A percentile compares a stretch with the other conserved stretches of the same genome.
These are phyloP conservation scores for Morone saxatilis DNA, from an alignment of 2,113 vertebrate genomes.

Conservation along the genomic window DNA sequence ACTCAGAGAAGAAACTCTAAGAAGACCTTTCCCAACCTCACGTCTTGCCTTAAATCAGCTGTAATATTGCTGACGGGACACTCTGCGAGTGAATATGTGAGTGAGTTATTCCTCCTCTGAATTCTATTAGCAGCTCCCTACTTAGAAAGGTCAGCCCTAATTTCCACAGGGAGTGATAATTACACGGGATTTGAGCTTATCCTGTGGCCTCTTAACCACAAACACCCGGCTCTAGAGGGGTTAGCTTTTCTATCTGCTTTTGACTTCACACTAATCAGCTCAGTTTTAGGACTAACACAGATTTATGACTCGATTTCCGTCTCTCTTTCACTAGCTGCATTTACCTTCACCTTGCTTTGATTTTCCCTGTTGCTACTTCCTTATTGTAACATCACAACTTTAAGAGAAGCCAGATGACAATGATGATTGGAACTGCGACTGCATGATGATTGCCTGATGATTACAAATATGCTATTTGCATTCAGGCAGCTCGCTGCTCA, in stretches of 20 bases:
- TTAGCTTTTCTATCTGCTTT: conserved; percentile 18
- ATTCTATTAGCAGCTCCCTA: conserved; percentile 64
- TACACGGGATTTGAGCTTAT: conserved; percentile 54
- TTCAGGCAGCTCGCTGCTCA: conserved; percentile 42
- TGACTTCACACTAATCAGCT: conserved; percentile 40
- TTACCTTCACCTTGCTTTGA: neutral
- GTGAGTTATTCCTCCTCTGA: conserved; percentile 56
- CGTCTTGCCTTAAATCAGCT: conserved; percentile 45
- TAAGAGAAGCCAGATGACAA: conserved; percentile 34
- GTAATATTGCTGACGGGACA: conserved; percentile 51
- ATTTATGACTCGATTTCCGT: neutral
- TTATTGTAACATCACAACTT: conserved; percentile 4
- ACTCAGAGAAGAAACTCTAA: conserved; percentile 18
- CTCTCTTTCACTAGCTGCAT: neutral
- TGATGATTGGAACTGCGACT: conserved; percentile 37
- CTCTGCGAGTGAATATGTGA: conserved; percentile 51
- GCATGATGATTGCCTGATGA: conserved; percentile 51
- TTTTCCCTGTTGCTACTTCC: neutral
- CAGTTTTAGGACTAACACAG: neutral
- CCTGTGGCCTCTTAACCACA: conserved; percentile 48
- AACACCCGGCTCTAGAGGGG: conserved; percentile 26
- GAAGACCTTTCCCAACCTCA: conserved; percentile 26
- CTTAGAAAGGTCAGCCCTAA: conserved; percentile 73
- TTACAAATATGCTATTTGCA: conserved; percentile 54
- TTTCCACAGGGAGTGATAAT: conserved; percentile 74